A percentile compares a stretch with the other conserved stretches of the same genome.
Conservation (phyloP, 1,140 invertebrate genomes). For the Caenorhabditis elegans region WBcel235 BX284606.5:9892001-9892500, state of each 20-base stretch:
- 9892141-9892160: slow-evolving; percentile 36
- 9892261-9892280: slow-evolving; percentile 29
- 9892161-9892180: slow-evolving; percentile 14
- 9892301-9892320: not conserved
- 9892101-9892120: slow-evolving; percentile 40
- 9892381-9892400: not conserved
- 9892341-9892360: too few species aligned
- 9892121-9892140: slow-evolving; percentile 46
- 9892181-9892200: slow-evolving; percentile 39
- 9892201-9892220: slow-evolving; percentile 45
- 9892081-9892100: slow-evolving; percentile 41
- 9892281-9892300: not conserved
- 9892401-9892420: not conserved
- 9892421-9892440: not conserved
- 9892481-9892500: not conserved
- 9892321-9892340: not conserved
- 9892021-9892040: not conserved
- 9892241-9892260: slow-evolving; percentile 39
- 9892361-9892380: too few species aligned
- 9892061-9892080: slow-evolving; percentile 42
- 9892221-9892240: slow-evolving; percentile 40
- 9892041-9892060: not conserved
- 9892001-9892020: slow-evolving; percentile 35
- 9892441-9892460: not conserved
- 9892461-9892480: not conserved